These are phyloP conservation scores for Choloepus didactylus DNA, from an alignment of 2,797 vertebrate genomes.

Conservation along the genomic window DNA sequence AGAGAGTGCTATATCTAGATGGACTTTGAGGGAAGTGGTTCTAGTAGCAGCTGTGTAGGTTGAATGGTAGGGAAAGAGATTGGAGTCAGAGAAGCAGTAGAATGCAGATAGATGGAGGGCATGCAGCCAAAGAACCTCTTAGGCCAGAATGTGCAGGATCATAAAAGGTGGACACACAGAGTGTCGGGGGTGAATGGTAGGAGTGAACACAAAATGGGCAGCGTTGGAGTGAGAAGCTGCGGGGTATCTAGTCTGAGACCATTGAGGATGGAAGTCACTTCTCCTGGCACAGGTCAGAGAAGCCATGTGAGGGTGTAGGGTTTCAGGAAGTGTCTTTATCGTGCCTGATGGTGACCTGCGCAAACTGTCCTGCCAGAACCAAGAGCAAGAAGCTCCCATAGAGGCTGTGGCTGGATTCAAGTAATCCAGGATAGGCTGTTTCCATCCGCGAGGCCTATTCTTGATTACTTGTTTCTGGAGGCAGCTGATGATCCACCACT, in stretches of 20 bases:
- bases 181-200: not conserved
- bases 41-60: not conserved
- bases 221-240: not conserved
- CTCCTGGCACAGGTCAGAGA: not conserved
- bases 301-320: not conserved
- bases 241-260: not conserved
- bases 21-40: not conserved
- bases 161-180: fast-evolving
- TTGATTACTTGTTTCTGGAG: conserved; percentile 99
- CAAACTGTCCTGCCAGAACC: conserved; percentile 17
- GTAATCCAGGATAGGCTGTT: conserved; percentile 99
- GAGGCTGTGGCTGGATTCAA: conserved; percentile 95
- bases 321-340: not conserved
- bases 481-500: conserved; percentile 82
- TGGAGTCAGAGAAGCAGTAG: not conserved
- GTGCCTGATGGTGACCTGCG: conserved; percentile 2
- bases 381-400: not conserved
- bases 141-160: not conserved
- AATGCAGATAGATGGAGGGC: fast-evolving
- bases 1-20: not conserved
- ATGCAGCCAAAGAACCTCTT: not conserved
- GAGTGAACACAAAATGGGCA: not conserved
- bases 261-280: not conserved
- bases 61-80: not conserved
- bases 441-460: conserved; percentile 95